Conservation (phyloP, 2,888 invertebrate species). For the Heliconius erato region DNA sequence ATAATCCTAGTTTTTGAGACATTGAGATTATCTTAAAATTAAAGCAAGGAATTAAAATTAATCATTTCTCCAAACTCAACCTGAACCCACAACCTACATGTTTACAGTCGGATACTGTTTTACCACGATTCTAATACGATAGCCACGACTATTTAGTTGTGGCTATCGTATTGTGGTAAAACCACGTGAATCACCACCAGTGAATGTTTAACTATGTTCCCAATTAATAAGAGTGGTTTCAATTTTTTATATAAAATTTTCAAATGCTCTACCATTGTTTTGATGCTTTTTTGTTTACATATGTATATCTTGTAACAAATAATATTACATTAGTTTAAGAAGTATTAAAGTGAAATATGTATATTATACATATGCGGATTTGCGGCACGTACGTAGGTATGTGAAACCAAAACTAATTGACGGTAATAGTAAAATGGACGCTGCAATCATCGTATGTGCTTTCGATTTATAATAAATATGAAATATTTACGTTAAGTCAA, state of each 20-base stretch:
- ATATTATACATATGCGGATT: background rate
- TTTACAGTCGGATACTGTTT: no score
- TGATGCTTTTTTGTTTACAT: background rate
- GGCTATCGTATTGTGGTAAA: no score
- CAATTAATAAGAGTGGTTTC: background rate
- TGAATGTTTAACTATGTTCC: no score
- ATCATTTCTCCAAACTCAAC: no score
- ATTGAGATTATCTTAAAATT: no score
- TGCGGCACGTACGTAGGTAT: background rate
- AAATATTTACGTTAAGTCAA: background rate
- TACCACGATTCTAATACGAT: no score
- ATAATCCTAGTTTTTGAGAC: no score
- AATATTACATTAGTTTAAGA: background rate
- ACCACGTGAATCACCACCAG: no score
- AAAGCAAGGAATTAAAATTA: no score
- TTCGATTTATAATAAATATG: background rate
- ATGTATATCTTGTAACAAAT: background rate
- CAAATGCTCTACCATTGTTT: background rate
- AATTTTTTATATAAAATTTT: background rate
- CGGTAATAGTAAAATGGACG: background rate
- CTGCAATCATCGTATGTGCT: background rate
- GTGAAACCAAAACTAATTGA: slow-evolving; percentile 14
- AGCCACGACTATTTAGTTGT: no score
- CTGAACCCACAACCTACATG: no score
- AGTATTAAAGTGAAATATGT: slow-evolving; percentile 10